Conservation (phyloP, 1,140 invertebrate species). For the Drosophila pruinosa region DNA sequence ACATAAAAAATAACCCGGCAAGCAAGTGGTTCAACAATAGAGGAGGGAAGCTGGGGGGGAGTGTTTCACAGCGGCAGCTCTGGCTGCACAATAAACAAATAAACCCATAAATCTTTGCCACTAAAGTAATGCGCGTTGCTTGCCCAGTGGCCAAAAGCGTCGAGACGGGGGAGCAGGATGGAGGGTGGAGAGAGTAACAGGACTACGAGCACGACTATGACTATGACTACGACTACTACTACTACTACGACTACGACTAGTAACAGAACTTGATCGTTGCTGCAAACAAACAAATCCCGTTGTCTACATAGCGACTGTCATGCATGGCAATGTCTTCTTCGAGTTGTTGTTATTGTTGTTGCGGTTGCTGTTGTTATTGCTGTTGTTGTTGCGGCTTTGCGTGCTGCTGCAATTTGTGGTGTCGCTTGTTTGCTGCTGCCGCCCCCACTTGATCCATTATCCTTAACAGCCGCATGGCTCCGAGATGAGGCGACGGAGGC, state of each 20-base stretch:
- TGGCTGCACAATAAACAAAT: conserved; percentile 60
- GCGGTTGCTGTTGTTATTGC: conserved; percentile 17
- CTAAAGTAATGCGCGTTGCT: conserved; percentile 52
- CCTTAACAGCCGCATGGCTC: conserved; percentile 35
- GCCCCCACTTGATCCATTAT: conserved; percentile 78
- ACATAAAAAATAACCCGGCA: conserved; percentile 15
- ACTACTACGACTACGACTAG: neutral
- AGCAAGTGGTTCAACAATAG: neutral
- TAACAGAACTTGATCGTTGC: conserved; percentile 51
- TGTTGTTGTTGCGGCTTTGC: conserved; percentile 34
- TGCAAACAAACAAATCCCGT: conserved; percentile 70
- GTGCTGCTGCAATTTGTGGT: conserved; percentile 74
- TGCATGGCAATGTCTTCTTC: conserved; percentile 64
- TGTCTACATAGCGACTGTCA: conserved; percentile 61
- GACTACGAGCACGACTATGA: neutral
- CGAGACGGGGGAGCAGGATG: neutral
- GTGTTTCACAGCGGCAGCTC: neutral
- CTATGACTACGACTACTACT: neutral
- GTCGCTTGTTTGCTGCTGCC: conserved; percentile 65
- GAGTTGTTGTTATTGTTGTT: neutral
- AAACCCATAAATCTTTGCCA: conserved; percentile 74
- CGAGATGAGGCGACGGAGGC: neutral
- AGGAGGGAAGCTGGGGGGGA: neutral
- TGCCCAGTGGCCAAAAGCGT: neutral
- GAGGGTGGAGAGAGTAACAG: neutral